Evolutionary conservation across 2,797 vertebrate genomes (phyloP).

Genomic region (Mormyrus proboscirostris): DNA sequence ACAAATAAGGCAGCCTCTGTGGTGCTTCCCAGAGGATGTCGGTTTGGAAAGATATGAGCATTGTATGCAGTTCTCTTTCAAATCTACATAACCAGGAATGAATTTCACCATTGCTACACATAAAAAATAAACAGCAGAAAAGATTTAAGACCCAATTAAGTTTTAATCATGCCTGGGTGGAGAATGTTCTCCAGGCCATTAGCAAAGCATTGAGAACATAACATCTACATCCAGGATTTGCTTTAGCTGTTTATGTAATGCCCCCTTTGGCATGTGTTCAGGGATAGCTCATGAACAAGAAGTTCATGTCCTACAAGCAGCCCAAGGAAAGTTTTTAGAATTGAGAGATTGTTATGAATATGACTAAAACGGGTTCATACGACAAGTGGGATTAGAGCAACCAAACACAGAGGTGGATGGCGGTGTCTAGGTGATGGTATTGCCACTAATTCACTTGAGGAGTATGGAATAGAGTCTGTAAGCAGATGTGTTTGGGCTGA

Average conservation of each 20-base stretch:
- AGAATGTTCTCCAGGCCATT: not conserved
- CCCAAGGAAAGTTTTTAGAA: not conserved
- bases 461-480: not conserved
- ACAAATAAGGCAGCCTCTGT: not conserved
- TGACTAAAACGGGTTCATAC: not conserved
- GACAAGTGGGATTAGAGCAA: not conserved
- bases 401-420: not conserved
- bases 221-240: not conserved
- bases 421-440: not conserved
- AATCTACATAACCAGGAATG: not conserved
- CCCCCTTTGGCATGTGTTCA: not conserved
- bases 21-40: not conserved
- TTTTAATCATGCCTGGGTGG: not conserved
- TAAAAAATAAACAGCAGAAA: not conserved
- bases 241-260: not conserved
- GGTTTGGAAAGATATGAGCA: not conserved
- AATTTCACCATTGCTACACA: conserved; percentile 1
- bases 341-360: not conserved
- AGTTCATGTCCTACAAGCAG: not conserved
- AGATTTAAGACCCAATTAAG: conserved; percentile 1
- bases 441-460: not conserved
- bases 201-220: not conserved
- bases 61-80: not conserved
- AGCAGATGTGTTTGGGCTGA: not conserved
- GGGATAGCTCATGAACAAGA: not conserved